A percentile compares a stretch with the other conserved stretches of the same genome.
These are phyloP conservation scores for Papilio glaucus DNA, from an alignment of 1,140 invertebrate genomes.

Conservation along the genomic window DNA sequence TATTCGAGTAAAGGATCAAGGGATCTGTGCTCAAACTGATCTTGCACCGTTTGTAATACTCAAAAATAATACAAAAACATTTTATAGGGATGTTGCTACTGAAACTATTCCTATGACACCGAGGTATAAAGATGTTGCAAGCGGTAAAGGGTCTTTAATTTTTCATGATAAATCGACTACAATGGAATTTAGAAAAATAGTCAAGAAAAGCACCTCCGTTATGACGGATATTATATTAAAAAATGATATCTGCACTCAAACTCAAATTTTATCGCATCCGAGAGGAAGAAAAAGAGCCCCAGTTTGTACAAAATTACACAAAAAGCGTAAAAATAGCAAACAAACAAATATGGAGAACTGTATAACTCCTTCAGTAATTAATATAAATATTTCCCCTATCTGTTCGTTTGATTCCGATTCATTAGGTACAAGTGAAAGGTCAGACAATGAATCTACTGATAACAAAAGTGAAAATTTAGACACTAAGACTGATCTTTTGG, in stretches of 20 bases:
- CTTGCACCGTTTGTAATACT: slow-evolving; percentile 68
- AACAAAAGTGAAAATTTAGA: slow-evolving; percentile 53
- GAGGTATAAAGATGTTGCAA: slow-evolving; percentile 73
- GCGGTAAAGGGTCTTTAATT: slow-evolving; percentile 65
- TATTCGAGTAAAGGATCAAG: slow-evolving; percentile 84
- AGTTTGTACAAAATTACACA: slow-evolving; percentile 64
- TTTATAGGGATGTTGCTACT: slow-evolving; percentile 65
- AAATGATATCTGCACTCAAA: slow-evolving; percentile 63
- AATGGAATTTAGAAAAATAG: slow-evolving; percentile 58
- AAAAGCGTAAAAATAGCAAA: slow-evolving; percentile 49
- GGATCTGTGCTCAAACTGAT: slow-evolving; percentile 82
- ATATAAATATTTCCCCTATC: slow-evolving; percentile 83
- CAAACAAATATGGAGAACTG: slow-evolving; percentile 46
- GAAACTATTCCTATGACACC: slow-evolving; percentile 71
- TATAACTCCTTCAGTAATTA: slow-evolving; percentile 71
- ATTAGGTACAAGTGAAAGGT: slow-evolving; percentile 74
- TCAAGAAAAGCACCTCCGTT: slow-evolving; percentile 51
- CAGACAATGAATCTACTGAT: slow-evolving; percentile 48
- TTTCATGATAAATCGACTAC: slow-evolving; percentile 71
- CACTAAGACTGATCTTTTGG: slow-evolving; percentile 63
- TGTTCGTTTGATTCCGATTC: slow-evolving; percentile 71
- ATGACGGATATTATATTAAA: slow-evolving; percentile 61
- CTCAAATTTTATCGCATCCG: slow-evolving; percentile 50
- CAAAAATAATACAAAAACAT: slow-evolving; percentile 57
- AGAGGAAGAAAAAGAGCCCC: slow-evolving; percentile 57